Evolutionary conservation across 1,140 invertebrate species (phyloP), one percentile per base, ranked within the genome.

Genomic region (Pogonus chalceus): DNA sequence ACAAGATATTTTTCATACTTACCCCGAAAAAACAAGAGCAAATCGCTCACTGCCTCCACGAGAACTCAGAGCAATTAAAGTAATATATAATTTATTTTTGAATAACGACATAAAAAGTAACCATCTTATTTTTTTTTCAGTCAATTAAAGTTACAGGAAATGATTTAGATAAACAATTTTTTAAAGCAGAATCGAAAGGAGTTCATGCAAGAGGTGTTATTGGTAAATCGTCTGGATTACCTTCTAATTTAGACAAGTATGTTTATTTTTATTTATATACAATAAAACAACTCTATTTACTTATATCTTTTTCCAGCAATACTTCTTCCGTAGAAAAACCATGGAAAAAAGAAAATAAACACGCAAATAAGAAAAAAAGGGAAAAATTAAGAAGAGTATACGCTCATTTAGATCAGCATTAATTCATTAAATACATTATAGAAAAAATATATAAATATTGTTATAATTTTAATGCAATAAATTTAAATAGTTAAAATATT

Each of bases 381-480:
- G 88, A 95, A 65, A 96, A 96, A 69, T 65, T 89, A n/a, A 77
- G 90, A 62, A 76, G 85, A 66, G 73, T 88, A 20, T 90, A 89
- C 69, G 75, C 78, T 26, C 81, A 92, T 72, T 76, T 92, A 47
- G 87, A 90, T 70, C 76, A 84, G 68, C 84, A 87, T 67, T 85
- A 64, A 73, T 52, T n/a, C 24, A 26, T 31, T 31, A 31, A 7
- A 7, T 31, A 31, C 7, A 43, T 43, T 16, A 18, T 43, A 4
- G 37, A 4, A 12, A 12, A 10, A 18, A 43, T 10, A 3, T 7
- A 18, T 31, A 31, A n/a, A 14, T 31, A 31, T 43, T 43, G 37
- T 18, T 43, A 4, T 43, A 16, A 10, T 43, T 12, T 12, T n/a
- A n/a, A n/a, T n/a, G n/a, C n/a, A 18, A 43, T 43, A 43, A 43